Conservation (phyloP, 2,797 vertebrate genomes). For the Lindbergichthys nudifrons region DNA sequence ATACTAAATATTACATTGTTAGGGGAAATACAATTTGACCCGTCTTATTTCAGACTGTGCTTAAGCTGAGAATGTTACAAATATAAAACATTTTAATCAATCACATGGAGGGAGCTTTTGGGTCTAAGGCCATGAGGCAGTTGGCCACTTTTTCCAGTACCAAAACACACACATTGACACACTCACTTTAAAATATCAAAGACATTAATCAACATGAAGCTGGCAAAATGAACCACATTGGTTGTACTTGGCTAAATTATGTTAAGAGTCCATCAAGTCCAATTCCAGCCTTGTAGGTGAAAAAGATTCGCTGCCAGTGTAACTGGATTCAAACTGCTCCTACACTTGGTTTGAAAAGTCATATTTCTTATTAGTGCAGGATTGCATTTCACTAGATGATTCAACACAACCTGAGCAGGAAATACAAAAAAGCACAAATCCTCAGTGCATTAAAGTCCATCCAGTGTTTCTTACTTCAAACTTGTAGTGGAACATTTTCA, state of each 20-base stretch:
- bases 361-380: background rate
- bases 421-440: background rate
- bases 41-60: background rate
- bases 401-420: constrained; percentile 7
- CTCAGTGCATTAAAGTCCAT: background rate
- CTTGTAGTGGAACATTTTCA: background rate
- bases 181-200: constrained; percentile 9
- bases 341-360: background rate
- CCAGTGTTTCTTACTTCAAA: constrained; percentile 21
- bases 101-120: background rate
- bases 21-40: too few species aligned
- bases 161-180: background rate
- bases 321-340: background rate
- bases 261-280: background rate
- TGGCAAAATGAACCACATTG: constrained; percentile 17
- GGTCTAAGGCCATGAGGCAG: background rate
- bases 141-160: background rate
- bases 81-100: background rate
- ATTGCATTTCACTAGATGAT: background rate
- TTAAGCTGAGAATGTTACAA: background rate
- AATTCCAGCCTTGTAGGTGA: background rate
- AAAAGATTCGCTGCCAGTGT: background rate
- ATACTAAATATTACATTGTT: too few species aligned
- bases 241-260: background rate
- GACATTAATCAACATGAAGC: constrained; percentile 16